Percentiles rank a stretch among this genome's conserved stretches.
Evolutionary conservation across 2,888 invertebrate genomes (phyloP).

Genomic region (Torymus auratus): DNA sequence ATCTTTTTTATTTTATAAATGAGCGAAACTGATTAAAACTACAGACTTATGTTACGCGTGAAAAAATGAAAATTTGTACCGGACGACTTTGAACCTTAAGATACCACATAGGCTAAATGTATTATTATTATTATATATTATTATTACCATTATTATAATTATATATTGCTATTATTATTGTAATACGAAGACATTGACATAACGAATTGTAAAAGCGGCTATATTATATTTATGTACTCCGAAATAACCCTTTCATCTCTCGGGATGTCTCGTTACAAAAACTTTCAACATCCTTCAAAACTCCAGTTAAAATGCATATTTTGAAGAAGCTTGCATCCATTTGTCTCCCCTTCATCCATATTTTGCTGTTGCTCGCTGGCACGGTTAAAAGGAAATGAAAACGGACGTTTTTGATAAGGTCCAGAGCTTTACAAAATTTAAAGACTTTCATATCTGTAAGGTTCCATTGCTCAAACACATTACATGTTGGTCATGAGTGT

Average conservation of each 20-base stretch:
- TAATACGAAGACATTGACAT: constrained; percentile 73
- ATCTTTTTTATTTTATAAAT: constrained; percentile 45
- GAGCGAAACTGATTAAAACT: constrained; percentile 27
- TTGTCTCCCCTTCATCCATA: constrained; percentile 20
- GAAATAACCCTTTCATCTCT: constrained; percentile 60
- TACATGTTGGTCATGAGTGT: constrained; percentile 44
- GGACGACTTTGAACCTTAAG: constrained; percentile 66
- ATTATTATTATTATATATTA: constrained; percentile 65
- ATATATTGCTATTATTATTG: constrained; percentile 69
- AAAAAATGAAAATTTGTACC: constrained; percentile 37
- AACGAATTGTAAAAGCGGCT: constrained; percentile 73
- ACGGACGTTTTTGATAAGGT: constrained; percentile 26
- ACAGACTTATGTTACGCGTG: constrained; percentile 26
- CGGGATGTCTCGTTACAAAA: constrained; percentile 31
- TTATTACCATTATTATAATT: constrained; percentile 59
- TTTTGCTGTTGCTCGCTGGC: constrained; percentile 47
- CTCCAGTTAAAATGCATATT: constrained; percentile 32
- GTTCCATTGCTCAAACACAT: constrained; percentile 41
- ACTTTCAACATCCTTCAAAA: constrained; percentile 22
- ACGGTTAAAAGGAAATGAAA: constrained; percentile 25
- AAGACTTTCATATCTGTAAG: constrained; percentile 31
- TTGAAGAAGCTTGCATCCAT: constrained; percentile 4
- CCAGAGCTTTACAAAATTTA: constrained; percentile 42
- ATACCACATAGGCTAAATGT: constrained; percentile 72
- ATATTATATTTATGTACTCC: constrained; percentile 74